Conservation (phyloP, 1,140 invertebrate genomes). For the Bombus cullumanus region DNA sequence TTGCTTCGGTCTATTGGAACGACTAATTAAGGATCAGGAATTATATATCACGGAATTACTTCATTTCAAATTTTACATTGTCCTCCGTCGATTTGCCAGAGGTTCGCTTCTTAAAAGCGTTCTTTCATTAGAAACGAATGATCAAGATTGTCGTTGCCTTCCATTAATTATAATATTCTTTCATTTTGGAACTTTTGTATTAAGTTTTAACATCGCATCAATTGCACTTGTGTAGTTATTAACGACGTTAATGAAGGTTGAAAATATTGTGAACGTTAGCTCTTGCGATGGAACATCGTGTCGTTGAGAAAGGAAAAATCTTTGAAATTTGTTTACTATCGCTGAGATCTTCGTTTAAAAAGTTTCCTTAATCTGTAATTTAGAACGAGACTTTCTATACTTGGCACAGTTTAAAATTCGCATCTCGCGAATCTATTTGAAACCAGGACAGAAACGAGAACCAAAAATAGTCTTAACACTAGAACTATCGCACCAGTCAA, state of each 20-base stretch:
- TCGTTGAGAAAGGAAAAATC: too few species aligned
- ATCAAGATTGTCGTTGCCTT: not conserved
- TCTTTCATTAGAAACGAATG: not conserved
- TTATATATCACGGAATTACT: not conserved
- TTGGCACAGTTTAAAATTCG: too few species aligned
- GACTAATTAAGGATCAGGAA: not conserved
- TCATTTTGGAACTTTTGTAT: not conserved
- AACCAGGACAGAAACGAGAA: not conserved
- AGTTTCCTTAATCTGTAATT: too few species aligned
- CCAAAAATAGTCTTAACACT: too few species aligned
- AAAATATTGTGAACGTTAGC: not conserved
- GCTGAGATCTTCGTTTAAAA: not conserved
- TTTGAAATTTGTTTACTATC: not conserved
- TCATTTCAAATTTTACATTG: not conserved
- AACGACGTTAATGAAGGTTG: accelerated
- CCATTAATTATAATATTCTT: not conserved
- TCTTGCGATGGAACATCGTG: too few species aligned
- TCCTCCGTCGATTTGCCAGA: not conserved
- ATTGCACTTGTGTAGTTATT: not conserved
- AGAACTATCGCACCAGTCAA: too few species aligned
- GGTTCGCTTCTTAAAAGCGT: not conserved
- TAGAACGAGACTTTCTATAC: too few species aligned
- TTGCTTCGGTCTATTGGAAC: not conserved
- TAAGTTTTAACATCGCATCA: not conserved
- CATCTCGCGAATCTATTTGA: not conserved